These are phyloP conservation scores for Apamea monoglypha DNA, from an alignment of 2,888 invertebrate genomes.

Conservation along the genomic window DNA sequence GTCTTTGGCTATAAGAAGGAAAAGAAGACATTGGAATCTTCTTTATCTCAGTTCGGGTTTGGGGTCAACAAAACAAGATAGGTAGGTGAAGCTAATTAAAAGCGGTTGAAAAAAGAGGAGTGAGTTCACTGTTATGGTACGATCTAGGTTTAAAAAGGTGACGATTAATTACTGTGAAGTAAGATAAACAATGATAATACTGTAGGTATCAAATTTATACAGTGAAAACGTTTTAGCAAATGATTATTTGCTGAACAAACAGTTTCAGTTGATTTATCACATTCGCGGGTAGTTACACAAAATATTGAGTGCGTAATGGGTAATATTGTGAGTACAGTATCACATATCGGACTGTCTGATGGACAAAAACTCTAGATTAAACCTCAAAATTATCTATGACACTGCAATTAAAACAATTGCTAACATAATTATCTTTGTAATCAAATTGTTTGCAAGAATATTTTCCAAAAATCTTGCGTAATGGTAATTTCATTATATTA, in stretches of 20 bases:
- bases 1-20: neutral
- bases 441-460: too few species aligned
- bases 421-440: neutral
- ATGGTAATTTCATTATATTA: neutral
- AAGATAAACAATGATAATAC: constrained; percentile 19
- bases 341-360: neutral
- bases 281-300: neutral
- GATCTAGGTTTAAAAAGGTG: constrained; percentile 27
- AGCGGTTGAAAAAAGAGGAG: constrained; percentile 5
- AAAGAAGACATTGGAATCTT: neutral
- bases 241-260: constrained; percentile 15
- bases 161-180: constrained; percentile 3
- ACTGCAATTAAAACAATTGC: neutral
- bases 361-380: neutral
- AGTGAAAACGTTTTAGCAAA: constrained; percentile 35
- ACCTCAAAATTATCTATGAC: neutral
- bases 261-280: constrained; percentile 7
- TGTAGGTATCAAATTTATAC: constrained; percentile 22
- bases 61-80: constrained; percentile 6
- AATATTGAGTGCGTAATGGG: constrained; percentile 1
- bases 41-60: neutral
- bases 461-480: too few species aligned
- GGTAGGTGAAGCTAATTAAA: neutral
- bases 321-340: neutral
- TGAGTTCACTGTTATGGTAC: neutral